Evolutionary conservation across 2,113 vertebrate species (phyloP).

Genomic region (Platysternon megacephalum): DNA sequence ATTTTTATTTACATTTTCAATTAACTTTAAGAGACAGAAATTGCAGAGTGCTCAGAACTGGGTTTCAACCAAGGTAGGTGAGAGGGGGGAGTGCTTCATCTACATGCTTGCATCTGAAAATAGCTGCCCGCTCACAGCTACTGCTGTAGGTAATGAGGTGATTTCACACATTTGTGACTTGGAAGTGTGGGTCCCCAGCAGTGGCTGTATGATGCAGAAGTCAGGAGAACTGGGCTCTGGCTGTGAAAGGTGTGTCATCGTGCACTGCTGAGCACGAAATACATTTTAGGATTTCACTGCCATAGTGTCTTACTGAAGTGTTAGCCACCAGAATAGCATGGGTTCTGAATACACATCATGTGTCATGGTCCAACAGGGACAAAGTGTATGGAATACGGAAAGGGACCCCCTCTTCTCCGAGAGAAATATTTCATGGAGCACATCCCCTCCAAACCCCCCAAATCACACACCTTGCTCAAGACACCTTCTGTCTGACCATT

Average conservation of each 20-base stretch:
- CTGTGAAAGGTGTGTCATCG: not conserved
- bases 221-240: not conserved
- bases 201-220: not conserved
- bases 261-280: not conserved
- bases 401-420: not conserved
- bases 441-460: not conserved
- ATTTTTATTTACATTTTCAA: not conserved
- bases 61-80: not conserved
- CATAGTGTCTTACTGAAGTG: not conserved
- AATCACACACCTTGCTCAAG: rapidly evolving
- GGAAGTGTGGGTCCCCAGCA: not conserved
- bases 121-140: rapidly evolving
- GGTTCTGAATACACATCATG: not conserved
- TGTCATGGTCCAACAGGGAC: not conserved
- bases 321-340: not conserved
- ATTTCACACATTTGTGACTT: not conserved
- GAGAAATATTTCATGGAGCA: rapidly evolving
- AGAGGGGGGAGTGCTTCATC: not conserved
- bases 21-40: not conserved
- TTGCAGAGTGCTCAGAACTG: not conserved
- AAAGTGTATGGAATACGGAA: not conserved
- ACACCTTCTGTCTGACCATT: not conserved
- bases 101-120: not conserved
- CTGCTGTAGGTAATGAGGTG: not conserved
- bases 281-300: not conserved